These are phyloP conservation scores for Tenthredo distinguenda DNA, from an alignment of 2,888 invertebrate species.

Conservation along the genomic window DNA sequence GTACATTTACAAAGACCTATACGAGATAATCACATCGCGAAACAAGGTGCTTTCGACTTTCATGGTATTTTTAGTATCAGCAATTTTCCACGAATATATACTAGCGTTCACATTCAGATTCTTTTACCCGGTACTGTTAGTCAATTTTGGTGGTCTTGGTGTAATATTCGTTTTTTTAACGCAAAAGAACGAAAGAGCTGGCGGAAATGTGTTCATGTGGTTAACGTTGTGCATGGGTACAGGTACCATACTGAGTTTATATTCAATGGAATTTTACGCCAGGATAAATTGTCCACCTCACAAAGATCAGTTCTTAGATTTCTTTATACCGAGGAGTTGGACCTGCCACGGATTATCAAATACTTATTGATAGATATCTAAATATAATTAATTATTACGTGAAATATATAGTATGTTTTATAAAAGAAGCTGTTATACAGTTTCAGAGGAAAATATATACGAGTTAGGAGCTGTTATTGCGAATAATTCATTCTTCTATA, in stretches of 20 bases:
- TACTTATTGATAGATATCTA: not conserved
- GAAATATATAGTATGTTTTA: not conserved
- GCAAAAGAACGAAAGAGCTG: slow-evolving; percentile 77
- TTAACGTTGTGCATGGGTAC: slow-evolving; percentile 88
- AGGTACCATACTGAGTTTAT: slow-evolving; percentile 87
- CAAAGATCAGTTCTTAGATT: slow-evolving; percentile 76
- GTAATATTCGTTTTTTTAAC: slow-evolving; percentile 81
- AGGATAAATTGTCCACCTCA: slow-evolving; percentile 85
- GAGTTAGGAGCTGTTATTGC: not conserved
- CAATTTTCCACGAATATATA: slow-evolving; percentile 93
- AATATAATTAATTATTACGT: not conserved
- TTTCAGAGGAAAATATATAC: not conserved
- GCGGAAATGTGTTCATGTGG: slow-evolving; percentile 93
- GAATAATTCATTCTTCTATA: not conserved
- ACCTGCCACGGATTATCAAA: slow-evolving; percentile 64
- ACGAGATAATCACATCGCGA: slow-evolving; percentile 77
- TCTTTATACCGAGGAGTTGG: slow-evolving; percentile 80
- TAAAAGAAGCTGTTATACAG: not conserved
- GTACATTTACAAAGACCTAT: slow-evolving; percentile 88
- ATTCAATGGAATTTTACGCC: slow-evolving; percentile 93
- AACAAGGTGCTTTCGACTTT: slow-evolving; percentile 81
- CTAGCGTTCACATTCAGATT: slow-evolving; percentile 89
- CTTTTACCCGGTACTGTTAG: slow-evolving; percentile 92
- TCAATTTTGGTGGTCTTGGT: slow-evolving; percentile 88
- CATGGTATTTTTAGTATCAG: slow-evolving; percentile 89